Evolutionary conservation across 2,888 invertebrate genomes (phyloP), one percentile per base, ranked within the genome.

Genomic region (Dysmachus trigonus): DNA sequence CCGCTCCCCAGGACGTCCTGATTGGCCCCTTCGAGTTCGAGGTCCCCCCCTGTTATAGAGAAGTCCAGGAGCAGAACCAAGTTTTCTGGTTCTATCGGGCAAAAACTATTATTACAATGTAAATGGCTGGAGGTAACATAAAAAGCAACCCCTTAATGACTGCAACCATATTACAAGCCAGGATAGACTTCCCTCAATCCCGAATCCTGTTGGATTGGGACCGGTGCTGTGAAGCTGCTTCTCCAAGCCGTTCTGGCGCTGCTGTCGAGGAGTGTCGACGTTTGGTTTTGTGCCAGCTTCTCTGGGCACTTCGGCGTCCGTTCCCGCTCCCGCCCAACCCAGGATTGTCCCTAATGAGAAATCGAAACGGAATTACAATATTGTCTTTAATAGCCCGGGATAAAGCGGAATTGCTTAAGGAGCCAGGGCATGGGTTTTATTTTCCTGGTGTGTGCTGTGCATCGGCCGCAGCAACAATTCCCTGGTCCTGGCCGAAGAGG

Each of bases 341-440:
- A 30, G 35, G 76, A 73, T 51, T 86, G 86, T 86, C 86, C 76
- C 87, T 87, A 87, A 87, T 87, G 87, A 87, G 87, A 87, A 87
- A 87, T 87, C 87, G 87, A 87, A 87, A 86, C 85, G 71, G 71
- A 87, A 87, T 87, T 87, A 87, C 87, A 87, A 87, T 87, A 86
- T 79, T 86, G 81, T 83, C 84, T 85, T 85, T 71, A 79, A 83
- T 85, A 85, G 86, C 51, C 85, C 33, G 15, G 81, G 72, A 86
- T 87, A 87, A 87, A 87, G 86, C 53, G 13, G 87, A 87, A 87
- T 86, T 86, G 87, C 84, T 62, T 38, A 85, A 82, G 85, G 53
- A 83, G 27, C 72, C 72, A 62, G 82, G 71, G 62, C 35, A 82
- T 73, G 81, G 81, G 33, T 81, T 81, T 81, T 81, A 81, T 81